Evolutionary conservation across 2,113 vertebrate genomes (phyloP).

Genomic region (Nycticebus coucang): DNA sequence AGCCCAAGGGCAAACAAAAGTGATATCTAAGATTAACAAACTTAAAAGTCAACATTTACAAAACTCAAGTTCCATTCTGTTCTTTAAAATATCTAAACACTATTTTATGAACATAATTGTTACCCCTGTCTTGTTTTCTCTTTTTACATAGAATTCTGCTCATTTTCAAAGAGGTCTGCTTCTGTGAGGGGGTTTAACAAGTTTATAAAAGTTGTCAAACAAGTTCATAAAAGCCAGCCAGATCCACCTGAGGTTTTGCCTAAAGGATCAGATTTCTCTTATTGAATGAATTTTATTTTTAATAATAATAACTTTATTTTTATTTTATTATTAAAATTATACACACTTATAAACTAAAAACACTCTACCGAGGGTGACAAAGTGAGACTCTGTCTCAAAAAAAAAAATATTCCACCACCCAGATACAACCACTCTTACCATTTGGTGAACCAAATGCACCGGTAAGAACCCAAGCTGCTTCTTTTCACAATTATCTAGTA

Average conservation of each 20-base stretch:
- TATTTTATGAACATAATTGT: not conserved
- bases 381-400: too few relatives aligned
- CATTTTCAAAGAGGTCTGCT: not conserved
- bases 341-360: not conserved
- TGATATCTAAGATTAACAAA: not conserved
- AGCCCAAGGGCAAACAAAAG: not conserved
- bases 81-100: not conserved
- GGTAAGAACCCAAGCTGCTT: not conserved
- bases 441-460: not conserved
- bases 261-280: not conserved
- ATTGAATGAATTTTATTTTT: not conserved
- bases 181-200: not conserved
- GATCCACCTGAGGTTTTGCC: not conserved
- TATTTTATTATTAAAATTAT: conserved; percentile 32
- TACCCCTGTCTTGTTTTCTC: not conserved
- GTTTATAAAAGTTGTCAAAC: not conserved
- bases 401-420: not conserved
- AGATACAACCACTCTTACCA: not conserved
- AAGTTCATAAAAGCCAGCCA: conserved; percentile 36
- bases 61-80: not conserved
- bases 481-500: not conserved
- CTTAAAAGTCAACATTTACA: not conserved
- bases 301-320: not conserved
- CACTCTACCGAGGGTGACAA: too few relatives aligned
- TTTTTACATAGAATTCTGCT: not conserved